A percentile compares a stretch with the other conserved stretches of the same genome.
These are phyloP conservation scores for Telmatherina bonti DNA, from an alignment of 2,797 vertebrate species.

Conservation along the genomic window DNA sequence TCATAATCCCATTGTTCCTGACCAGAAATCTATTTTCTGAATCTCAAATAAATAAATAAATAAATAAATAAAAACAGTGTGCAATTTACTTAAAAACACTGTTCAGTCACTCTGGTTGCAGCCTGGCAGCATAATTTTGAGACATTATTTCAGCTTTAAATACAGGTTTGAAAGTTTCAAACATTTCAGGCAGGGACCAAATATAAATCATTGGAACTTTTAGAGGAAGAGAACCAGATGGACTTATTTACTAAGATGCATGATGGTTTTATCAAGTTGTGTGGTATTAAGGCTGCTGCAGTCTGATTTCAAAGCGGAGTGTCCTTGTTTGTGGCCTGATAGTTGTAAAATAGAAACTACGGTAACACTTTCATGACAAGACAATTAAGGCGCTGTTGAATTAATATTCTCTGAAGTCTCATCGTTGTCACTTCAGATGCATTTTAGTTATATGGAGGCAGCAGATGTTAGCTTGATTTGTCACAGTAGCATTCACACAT, in stretches of 20 bases:
- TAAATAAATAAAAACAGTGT: not conserved
- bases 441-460: conserved; percentile 11
- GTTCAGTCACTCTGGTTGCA: not conserved
- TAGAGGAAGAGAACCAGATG: conserved; percentile 23
- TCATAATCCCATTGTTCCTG: not conserved
- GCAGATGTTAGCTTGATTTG: conserved; percentile 25
- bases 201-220: conserved; percentile 26
- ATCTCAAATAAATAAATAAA: not conserved
- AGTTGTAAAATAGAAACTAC: not conserved
- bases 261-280: not conserved
- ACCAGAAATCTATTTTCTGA: not conserved
- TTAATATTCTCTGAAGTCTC: not conserved
- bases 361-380: not conserved
- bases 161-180: conserved; percentile 1
- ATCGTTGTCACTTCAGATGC: conserved; percentile 6
- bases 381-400: not conserved
- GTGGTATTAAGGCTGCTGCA: not conserved
- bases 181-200: not conserved
- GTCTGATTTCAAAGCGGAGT: not conserved
- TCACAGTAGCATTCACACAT: conserved; percentile 26
- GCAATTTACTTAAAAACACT: not conserved
- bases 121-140: conserved; percentile 2
- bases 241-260: conserved; percentile 12
- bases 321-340: not conserved
- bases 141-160: conserved; percentile 4